Base-by-base conservation (phyloP, 2,888 invertebrate species). In the Odontomyia ornata region DNA sequence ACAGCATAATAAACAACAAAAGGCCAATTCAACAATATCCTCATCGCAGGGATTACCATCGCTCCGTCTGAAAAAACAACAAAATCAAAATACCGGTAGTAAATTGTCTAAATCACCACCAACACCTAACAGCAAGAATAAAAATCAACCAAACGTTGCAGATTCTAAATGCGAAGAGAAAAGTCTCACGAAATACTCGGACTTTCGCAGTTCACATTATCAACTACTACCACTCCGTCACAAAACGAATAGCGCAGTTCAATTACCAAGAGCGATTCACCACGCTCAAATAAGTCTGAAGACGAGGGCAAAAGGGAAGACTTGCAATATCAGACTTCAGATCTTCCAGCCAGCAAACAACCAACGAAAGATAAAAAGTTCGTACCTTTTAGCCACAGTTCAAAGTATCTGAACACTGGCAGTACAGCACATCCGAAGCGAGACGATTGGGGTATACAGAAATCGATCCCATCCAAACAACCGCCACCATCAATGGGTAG, bases 301-400 rank as follows among this genome's bases (percentile, higher is more conserved):
- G 85, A 88, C 23, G 89, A 91, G 77, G 90, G 91, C 76, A 91
- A 91, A 83, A 94, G 93, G 71, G 95, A 95, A 86, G 95, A 95
- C 85, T 95, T 2, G 25, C 27, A 95, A 7, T 91, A 93, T 77
- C 94, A 93, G 76, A 93, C 93, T 85, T n/a, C 69, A 46, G 80
- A 80, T 62, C 21, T 60, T 21, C 81, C 80, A 27, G 77, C 80
- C 7, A 82, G 81, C 65, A 84, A 83, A 79, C 82, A 83, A 0
- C 65, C 82, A 77, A 79, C 86, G 69, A 81, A 83, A 67, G 83
- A 83, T 82, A 79, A 88, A 87, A 83, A 83, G 18, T 62, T 77
- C n/a, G 23, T 18, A 7, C 82, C 80, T 76, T 80, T 82, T 25
- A 82, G 81, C 60, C 81, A 79, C 60, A 80, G 80, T 78, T 80